Conservation (phyloP, 2,888 invertebrate genomes). For the Andrena marginata region DNA sequence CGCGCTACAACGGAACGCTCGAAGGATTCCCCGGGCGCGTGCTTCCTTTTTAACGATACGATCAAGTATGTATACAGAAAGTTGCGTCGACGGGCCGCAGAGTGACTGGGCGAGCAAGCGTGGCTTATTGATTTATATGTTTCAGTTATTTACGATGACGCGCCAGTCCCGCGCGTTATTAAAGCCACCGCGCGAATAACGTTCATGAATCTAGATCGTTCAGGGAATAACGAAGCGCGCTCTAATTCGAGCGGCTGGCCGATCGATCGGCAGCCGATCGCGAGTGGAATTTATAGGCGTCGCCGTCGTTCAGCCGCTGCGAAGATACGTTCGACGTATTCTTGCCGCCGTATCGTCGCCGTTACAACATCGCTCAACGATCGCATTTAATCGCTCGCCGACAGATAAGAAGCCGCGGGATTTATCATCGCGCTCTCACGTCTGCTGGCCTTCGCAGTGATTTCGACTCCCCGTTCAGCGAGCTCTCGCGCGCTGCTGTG, state of each 20-base stretch:
- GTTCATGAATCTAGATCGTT: background rate
- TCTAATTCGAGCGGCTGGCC: background rate
- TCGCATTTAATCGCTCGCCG: slow-evolving; percentile 43
- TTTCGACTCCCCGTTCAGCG: slow-evolving; percentile 3
- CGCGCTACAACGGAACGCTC: background rate
- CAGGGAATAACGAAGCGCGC: background rate
- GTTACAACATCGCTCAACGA: slow-evolving; percentile 40
- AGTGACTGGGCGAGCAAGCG: background rate
- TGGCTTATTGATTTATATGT: slow-evolving; percentile 17
- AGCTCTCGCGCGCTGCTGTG: background rate
- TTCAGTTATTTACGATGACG: slow-evolving; percentile 18
- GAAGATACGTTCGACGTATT: background rate
- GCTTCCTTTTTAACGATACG: background rate
- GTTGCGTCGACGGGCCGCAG: background rate
- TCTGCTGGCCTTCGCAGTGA: slow-evolving; percentile 1
- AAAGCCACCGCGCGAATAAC: background rate
- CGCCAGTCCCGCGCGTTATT: background rate
- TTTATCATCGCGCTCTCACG: slow-evolving; percentile 38
- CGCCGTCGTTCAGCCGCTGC: background rate
- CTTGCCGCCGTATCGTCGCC: slow-evolving; percentile 12
- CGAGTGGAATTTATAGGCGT: background rate
- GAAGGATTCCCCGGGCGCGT: background rate
- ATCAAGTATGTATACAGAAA: background rate
- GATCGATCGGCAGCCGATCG: background rate
- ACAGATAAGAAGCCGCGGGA: slow-evolving; percentile 51